These are phyloP conservation scores for Anguilla japonica DNA, from an alignment of 2,113 vertebrate genomes.

Conservation along the genomic window DNA sequence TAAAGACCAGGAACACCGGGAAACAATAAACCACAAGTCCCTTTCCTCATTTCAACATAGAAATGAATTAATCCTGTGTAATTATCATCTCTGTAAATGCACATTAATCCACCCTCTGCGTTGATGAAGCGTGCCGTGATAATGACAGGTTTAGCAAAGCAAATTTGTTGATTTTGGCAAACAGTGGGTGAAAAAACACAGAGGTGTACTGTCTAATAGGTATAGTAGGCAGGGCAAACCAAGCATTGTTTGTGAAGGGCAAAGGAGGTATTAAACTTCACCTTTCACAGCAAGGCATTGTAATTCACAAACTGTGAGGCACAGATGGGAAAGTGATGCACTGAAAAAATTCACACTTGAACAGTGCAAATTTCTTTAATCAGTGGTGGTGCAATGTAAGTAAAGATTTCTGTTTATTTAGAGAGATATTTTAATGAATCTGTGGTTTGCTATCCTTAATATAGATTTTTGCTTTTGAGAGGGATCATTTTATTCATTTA, in stretches of 20 bases:
- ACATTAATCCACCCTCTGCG: background rate
- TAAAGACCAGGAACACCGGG: too few relatives aligned
- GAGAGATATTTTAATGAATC: background rate
- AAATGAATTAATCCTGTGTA: slow-evolving; percentile 9
- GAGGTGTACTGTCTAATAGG: background rate
- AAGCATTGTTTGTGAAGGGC: background rate
- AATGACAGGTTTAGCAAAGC: slow-evolving; percentile 13
- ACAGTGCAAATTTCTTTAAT: background rate
- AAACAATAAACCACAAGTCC: background rate
- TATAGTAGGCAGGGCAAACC: background rate
- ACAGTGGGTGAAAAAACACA: background rate
- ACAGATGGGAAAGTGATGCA: background rate
- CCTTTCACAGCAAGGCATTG: background rate
- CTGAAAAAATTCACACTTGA: background rate
- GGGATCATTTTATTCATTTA: background rate
- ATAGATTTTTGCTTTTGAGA: background rate
- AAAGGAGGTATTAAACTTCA: background rate
- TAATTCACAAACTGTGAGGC: background rate
- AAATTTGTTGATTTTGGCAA: slow-evolving; percentile 8
- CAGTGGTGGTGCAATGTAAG: background rate
- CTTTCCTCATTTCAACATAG: background rate
- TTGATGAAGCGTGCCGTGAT: background rate
- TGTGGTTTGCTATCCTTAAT: background rate
- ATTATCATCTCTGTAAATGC: background rate
- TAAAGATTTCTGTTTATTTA: background rate